Base-by-base conservation (phyloP, 2,113 vertebrate genomes). In the Capreolus pygargus region DNA sequence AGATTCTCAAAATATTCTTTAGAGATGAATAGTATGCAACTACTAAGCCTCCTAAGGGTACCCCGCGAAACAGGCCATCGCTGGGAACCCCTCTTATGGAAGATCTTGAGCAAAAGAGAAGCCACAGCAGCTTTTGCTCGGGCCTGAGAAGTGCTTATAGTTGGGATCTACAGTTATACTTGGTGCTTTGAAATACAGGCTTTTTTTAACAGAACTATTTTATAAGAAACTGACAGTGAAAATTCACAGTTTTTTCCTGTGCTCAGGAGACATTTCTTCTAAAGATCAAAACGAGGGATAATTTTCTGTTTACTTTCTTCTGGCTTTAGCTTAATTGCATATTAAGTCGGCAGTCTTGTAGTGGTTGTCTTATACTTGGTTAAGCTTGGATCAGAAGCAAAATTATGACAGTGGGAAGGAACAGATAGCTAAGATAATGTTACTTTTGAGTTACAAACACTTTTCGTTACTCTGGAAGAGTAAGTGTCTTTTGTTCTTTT, bases 401-500 rank as follows among this genome's bases (percentile, higher is more conserved):
- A 96, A 79, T 98, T 91, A 64, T 91, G 58, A 89, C 84, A 85
- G 55, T 43, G 91, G 39, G 70, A 94, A 83, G 87, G 70, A 96
- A 95, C 57, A 96, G 58, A 79, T 78, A 10, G 64, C 76, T 86
- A 86, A 91, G 52, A 86, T 93, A 93, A 86, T 91, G 92, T 97
- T 95, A 52, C 88, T 89, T 90, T 93, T 89, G n/a, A 84, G 27
- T 84, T 89, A 95, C 27, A 45, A 14, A 94, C 52, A 83, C 43
- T 79, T 94, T 95, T 91, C 70, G 0, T 95, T 89, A 76, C 55
- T 96, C 4, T 50, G 2, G 43, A 87, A 94, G 92, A 82, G 97
- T 97, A 82, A 97, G 88, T 86, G 47, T 79, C 76, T 90, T 84
- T 97, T 97, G 89, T 97, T 93, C 55, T 55, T 96, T 96, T 94